Evolutionary conservation across 2,888 invertebrate species (phyloP), one percentile per base, ranked within the genome.

Genomic region (Phyllotreta striolata): DNA sequence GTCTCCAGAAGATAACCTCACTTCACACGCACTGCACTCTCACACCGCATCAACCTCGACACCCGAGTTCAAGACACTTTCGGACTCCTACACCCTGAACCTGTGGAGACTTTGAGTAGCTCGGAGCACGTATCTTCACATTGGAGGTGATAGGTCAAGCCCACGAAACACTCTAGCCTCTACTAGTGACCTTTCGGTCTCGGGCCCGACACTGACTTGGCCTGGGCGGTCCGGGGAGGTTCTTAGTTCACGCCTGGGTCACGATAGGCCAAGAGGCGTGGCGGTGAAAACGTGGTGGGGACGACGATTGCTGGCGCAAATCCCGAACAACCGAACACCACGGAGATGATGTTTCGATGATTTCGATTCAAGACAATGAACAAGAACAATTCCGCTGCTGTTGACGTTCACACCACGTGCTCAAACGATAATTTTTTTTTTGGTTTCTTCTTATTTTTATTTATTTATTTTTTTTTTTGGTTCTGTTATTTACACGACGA

Each of bases 141-240:
- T 74, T 76, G 75, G 79, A 82, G 82, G 82, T 82, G 81, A 82
- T 81, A 82, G 82, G 82, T 82, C 82, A 81, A 81, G 78, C 81
- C 81, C 80, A 79, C 79, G 78, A 80, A 80, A 81, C 81, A 79
- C 81, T 81, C 82, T 81, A 81, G 81, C 81, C 82, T 81, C 82
- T 82, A 82, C 82, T 82, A 79, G 82, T 82, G 82, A 82, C 82
- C 82, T 81, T 81, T 82, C 78, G 80, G 80, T 79, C 81, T 78
- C 79, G 78, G 79, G 76, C 80, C 80, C 81, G 81, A 81, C 82
- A 81, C 81, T 77, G 78, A 79, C 80, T 80, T 81, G 82, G 81
- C 81, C 81, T 81, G 81, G 81, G 81, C 81, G 81, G 81, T 77
- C 74, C 80, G 72, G 81, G 82, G 82, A 81, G 82, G 81, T 79